These are phyloP conservation scores for Sphaerophoria rueppellii DNA, from an alignment of 2,888 invertebrate species.

Conservation along the genomic window DNA sequence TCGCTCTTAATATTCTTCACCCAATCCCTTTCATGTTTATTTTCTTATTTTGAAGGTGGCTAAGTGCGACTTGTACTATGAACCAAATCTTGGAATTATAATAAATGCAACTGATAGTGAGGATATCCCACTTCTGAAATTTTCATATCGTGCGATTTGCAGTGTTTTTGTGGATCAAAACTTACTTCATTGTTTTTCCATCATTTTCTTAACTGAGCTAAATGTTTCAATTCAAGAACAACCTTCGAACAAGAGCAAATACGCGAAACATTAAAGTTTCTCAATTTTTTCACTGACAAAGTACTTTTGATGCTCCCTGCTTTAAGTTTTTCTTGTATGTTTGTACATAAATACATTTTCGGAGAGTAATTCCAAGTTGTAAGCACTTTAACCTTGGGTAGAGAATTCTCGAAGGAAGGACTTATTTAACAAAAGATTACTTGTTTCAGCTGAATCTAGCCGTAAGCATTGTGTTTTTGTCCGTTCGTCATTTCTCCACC, in stretches of 20 bases:
- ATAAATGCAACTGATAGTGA: too few species aligned
- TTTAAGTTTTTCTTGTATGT: constrained; percentile 8
- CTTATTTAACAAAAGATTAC: constrained; percentile 50
- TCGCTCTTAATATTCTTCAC: constrained; percentile 8
- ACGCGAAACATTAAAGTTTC: too few species aligned
- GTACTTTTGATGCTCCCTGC: constrained; percentile 38
- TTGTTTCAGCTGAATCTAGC: neutral
- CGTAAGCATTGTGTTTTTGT: neutral
- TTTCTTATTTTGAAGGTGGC: too few species aligned
- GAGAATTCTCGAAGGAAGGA: constrained; percentile 25
- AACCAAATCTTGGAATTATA: too few species aligned
- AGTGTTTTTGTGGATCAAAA: too few species aligned
- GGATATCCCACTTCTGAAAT: too few species aligned
- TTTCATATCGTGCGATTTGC: too few species aligned
- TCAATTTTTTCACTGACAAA: constrained; percentile 36
- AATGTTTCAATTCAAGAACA: too few species aligned
- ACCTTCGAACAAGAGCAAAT: too few species aligned
- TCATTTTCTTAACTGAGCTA: constrained; percentile 14
- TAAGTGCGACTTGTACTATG: too few species aligned
- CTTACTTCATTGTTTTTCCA: neutral
- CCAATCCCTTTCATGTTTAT: neutral
- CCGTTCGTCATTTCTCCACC: constrained; percentile 24
- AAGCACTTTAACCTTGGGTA: constrained; percentile 48
- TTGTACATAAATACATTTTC: neutral
- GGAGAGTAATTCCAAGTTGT: constrained; percentile 54